Conservation (phyloP, 2,888 invertebrate species). For the Drosophila neutralis region DNA sequence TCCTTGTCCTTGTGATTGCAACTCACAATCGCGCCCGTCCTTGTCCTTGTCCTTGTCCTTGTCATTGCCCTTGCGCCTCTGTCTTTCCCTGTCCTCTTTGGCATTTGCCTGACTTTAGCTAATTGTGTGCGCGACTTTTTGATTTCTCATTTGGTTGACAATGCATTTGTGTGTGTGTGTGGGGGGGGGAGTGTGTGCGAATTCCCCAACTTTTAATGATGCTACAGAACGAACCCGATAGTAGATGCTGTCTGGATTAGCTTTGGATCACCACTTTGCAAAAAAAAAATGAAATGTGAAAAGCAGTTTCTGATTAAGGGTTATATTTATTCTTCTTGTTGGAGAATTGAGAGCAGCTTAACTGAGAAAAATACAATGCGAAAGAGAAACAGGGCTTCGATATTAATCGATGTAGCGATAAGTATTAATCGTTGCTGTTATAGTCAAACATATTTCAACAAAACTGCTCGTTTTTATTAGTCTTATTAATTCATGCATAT, state of each 20-base stretch:
- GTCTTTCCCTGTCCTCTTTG: conserved; percentile 2
- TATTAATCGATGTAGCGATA: no score
- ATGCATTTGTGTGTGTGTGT: neutral
- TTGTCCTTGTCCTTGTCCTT: conserved; percentile 16
- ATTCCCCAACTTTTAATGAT: neutral
- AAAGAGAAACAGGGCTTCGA: no score
- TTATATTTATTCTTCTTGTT: no score
- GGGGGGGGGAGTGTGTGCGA: neutral
- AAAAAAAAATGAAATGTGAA: no score
- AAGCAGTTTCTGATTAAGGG: no score
- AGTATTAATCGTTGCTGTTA: no score
- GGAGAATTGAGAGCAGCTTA: no score
- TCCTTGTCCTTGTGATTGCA: conserved; percentile 18
- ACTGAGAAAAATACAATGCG: no score
- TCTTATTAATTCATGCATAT: no score
- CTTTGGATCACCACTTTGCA: neutral
- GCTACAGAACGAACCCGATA: neutral
- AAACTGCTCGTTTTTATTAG: no score
- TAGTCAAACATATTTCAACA: no score
- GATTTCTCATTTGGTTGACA: conserved; percentile 27
- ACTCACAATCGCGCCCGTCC: neutral
- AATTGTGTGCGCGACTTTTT: conserved; percentile 66
- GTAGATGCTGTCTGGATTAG: neutral
- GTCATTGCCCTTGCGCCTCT: conserved; percentile 3
- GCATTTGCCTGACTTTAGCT: conserved; percentile 41